Evolutionary conservation across 2,888 invertebrate species (phyloP).

Genomic region (Limenitis arthemis): DNA sequence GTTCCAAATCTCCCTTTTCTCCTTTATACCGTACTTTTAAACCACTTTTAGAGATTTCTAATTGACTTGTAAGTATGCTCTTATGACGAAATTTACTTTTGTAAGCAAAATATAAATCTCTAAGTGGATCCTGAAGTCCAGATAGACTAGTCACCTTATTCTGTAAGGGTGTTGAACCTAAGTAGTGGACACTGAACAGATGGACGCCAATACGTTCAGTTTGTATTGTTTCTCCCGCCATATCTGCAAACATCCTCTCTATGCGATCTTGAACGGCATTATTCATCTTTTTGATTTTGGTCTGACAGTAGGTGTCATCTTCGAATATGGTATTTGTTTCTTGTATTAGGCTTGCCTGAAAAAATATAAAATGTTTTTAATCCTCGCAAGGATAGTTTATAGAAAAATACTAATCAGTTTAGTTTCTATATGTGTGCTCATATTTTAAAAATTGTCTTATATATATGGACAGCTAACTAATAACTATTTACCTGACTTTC

Average conservation of each 20-base stretch:
- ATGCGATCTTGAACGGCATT: conserved; percentile 90
- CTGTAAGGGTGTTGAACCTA: conserved; percentile 84
- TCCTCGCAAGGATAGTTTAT: neutral
- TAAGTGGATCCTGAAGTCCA: conserved; percentile 86
- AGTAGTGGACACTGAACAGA: conserved; percentile 82
- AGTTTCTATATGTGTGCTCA: too few species aligned
- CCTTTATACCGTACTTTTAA: conserved; percentile 80
- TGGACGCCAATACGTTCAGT: conserved; percentile 71
- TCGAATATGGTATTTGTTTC: conserved; percentile 52
- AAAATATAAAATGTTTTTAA: neutral
- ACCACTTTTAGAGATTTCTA: conserved; percentile 79
- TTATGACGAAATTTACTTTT: conserved; percentile 68
- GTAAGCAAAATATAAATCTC: conserved; percentile 79
- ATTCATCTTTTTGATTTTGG: conserved; percentile 50
- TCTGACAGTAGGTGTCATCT: conserved; percentile 58
- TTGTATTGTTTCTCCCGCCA: conserved; percentile 70
- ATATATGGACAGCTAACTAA: neutral
- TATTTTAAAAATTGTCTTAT: too few species aligned
- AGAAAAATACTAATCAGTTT: too few species aligned
- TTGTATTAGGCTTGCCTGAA: conserved; percentile 48
- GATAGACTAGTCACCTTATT: conserved; percentile 87
- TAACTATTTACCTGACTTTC: conserved; percentile 46
- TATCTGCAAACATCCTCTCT: conserved; percentile 87
- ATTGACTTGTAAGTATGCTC: conserved; percentile 68
- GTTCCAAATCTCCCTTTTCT: conserved; percentile 74